phyloP scores from a whole-genome alignment of 2,888 invertebrate genomes.

The Conops quadrifasciatus region DNA sequence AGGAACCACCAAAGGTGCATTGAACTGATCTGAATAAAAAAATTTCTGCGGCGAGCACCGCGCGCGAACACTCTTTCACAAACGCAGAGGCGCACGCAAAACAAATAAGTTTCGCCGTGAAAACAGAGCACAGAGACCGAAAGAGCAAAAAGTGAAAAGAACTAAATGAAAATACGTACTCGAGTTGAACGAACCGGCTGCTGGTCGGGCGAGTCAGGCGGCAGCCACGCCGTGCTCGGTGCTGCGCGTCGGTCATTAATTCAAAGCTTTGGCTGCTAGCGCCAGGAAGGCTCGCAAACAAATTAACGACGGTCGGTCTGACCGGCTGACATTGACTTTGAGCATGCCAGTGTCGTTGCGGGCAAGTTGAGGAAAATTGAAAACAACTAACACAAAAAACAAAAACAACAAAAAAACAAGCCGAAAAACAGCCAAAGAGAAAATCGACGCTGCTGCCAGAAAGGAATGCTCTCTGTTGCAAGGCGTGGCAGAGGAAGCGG shows the following conservation, averaged over 20 bases:
- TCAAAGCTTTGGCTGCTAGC: constrained; percentile 17
- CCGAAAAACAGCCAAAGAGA: constrained; percentile 5
- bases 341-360: background rate
- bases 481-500: background rate
- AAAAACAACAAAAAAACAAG: constrained; percentile 5
- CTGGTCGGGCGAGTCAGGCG: background rate
- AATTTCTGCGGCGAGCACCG: constrained; percentile 1
- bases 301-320: background rate
- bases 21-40: constrained; percentile 3
- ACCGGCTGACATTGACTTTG: constrained; percentile 36
- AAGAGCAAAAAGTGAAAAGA: constrained; percentile 11
- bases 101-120: constrained; percentile 21
- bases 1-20: background rate
- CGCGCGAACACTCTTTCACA: too few relatives aligned
- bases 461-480: background rate
- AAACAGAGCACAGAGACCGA: background rate
- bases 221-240: background rate
- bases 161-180: background rate
- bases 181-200: constrained; percentile 25
- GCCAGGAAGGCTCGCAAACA: background rate
- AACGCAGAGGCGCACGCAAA: constrained; percentile 16
- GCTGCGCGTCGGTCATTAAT: constrained; percentile 18
- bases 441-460: background rate
- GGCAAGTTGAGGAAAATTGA: background rate
- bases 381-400: background rate